Percentiles rank a stretch among this genome's conserved stretches.
Evolutionary conservation across 2,797 vertebrate genomes (phyloP).

Genomic region (Anguilla obscura): DNA sequence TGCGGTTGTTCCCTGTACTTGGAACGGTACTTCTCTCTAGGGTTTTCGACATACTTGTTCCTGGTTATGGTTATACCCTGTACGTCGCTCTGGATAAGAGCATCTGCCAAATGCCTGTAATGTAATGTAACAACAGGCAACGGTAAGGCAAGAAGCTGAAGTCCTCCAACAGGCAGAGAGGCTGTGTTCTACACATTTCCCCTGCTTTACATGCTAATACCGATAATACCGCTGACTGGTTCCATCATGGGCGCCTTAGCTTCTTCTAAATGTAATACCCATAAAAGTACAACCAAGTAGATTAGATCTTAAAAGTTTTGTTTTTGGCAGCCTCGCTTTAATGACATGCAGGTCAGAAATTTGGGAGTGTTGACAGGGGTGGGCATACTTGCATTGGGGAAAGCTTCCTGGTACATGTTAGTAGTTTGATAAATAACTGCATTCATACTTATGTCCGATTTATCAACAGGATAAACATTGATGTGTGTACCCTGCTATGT

Average conservation of each 20-base stretch:
- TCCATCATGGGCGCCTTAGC: not conserved
- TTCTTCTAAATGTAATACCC: not conserved
- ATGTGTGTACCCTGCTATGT: not conserved
- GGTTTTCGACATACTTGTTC: too few species aligned
- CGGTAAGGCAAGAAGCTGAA: not conserved
- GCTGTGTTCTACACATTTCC: not conserved
- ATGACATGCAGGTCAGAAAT: not conserved
- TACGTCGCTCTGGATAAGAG: too few species aligned
- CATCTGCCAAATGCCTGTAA: too few species aligned
- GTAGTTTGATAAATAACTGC: too few species aligned
- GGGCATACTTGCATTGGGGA: not conserved
- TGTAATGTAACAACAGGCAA: not conserved
- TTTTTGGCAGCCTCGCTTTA: not conserved
- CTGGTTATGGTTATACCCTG: too few species aligned
- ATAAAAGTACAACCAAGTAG: not conserved
- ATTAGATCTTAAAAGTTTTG: not conserved
- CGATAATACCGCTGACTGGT: not conserved
- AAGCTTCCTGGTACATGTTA: too few species aligned
- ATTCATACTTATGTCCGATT: not conserved
- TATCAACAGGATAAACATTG: not conserved
- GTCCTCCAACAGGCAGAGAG: not conserved
- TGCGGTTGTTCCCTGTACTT: too few species aligned
- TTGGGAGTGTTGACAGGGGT: not conserved
- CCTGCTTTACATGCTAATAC: not conserved
- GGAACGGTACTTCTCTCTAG: too few species aligned